Evolutionary conservation across 2,113 vertebrate species (phyloP).

Genomic region (Dissostichus mawsoni): DNA sequence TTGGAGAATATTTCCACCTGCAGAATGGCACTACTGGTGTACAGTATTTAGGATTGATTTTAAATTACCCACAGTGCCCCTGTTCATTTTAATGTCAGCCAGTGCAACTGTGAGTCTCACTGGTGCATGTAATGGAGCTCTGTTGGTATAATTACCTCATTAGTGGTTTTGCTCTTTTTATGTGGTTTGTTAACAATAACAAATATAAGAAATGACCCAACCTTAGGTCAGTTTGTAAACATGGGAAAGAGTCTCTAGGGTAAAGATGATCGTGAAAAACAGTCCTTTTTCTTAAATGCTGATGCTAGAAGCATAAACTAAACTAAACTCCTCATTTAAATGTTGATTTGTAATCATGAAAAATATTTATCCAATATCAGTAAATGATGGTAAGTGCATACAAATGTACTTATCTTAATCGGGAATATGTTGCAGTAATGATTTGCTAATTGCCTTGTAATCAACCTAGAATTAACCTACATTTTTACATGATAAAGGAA

Average conservation of each 20-base stretch:
- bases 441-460: conserved; percentile 54
- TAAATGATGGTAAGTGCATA: conserved; percentile 49
- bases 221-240: background rate
- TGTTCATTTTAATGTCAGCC: background rate
- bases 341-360: conserved; percentile 49
- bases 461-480: conserved; percentile 55
- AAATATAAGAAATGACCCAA: background rate
- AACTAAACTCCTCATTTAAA: conserved; percentile 45
- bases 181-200: conserved; percentile 4
- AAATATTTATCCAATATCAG: conserved; percentile 41
- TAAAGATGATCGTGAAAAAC: background rate
- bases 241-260: background rate
- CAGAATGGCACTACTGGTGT: background rate
- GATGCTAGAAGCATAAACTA: background rate
- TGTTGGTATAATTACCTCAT: background rate
- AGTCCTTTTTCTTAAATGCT: background rate
- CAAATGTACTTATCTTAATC: conserved; percentile 47
- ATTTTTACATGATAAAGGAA: conserved; percentile 5
- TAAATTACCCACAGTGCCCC: background rate
- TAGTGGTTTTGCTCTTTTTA: conserved; percentile 32
- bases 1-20: background rate
- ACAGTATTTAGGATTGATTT: background rate
- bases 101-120: background rate
- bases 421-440: conserved; percentile 39
- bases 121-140: background rate